Evolutionary conservation across 1,140 invertebrate genomes (phyloP).

Genomic region (Ceratoteleas bidentatus): DNA sequence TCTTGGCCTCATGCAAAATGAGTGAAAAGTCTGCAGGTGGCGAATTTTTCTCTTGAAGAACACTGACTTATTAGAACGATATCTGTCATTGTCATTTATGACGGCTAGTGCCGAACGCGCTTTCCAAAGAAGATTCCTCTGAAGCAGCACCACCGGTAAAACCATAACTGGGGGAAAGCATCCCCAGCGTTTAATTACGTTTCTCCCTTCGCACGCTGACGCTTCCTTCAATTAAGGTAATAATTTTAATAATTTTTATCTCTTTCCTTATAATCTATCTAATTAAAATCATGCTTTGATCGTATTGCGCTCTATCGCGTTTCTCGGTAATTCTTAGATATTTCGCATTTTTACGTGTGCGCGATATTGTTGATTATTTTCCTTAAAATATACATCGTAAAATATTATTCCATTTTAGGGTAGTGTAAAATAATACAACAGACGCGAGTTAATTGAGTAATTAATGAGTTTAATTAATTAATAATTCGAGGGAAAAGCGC

Average conservation of each 20-base stretch:
- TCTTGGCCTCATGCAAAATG: no score
- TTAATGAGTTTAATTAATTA: no score
- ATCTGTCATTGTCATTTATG: slow-evolving; percentile 54
- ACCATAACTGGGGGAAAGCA: slow-evolving; percentile 73
- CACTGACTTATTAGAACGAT: slow-evolving; percentile 35
- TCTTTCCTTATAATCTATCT: slow-evolving; percentile 81
- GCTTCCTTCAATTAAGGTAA: slow-evolving; percentile 82
- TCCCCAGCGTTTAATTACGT: slow-evolving; percentile 80
- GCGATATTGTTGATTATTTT: not conserved
- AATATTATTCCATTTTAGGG: no score
- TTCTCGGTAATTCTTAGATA: slow-evolving; percentile 60
- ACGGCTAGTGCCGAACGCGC: slow-evolving; percentile 26
- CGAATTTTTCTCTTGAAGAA: no score
- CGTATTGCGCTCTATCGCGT: slow-evolving; percentile 71
- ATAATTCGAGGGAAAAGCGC: no score
- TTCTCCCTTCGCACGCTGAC: slow-evolving; percentile 73
- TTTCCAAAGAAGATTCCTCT: slow-evolving; percentile 57
- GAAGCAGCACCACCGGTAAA: slow-evolving; percentile 50
- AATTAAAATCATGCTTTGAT: slow-evolving; percentile 82
- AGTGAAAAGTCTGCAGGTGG: no score
- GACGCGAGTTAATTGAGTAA: no score
- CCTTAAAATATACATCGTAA: not conserved
- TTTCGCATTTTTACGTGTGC: slow-evolving; percentile 50
- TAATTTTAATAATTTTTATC: slow-evolving; percentile 83
- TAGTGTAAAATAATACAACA: no score